Percentiles rank a stretch among this genome's conserved stretches.
Conservation (phyloP, 1,140 invertebrate species). For the Diorhabda sublineata region DNA sequence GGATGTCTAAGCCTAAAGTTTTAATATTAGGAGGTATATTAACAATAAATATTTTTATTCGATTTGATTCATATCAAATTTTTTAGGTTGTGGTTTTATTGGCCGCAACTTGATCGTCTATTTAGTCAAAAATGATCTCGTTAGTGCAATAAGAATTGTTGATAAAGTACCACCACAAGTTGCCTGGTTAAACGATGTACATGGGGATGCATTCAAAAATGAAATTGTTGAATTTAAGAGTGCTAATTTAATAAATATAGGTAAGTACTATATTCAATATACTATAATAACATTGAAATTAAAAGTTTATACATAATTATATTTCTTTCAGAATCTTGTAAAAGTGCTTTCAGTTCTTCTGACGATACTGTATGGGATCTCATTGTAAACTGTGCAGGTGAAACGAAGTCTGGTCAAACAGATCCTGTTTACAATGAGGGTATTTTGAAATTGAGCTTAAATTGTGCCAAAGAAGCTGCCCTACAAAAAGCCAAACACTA, state of each 20-base stretch:
- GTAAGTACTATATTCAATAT: slow-evolving; percentile 50
- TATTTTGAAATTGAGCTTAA: slow-evolving; percentile 75
- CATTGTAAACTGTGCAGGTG: slow-evolving; percentile 85
- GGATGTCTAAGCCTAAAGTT: slow-evolving; percentile 36
- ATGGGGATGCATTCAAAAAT: slow-evolving; percentile 66
- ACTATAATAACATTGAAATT: not conserved
- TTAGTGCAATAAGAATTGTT: slow-evolving; percentile 71
- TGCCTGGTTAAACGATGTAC: slow-evolving; percentile 77
- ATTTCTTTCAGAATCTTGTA: slow-evolving; percentile 62
- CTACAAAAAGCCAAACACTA: slow-evolving; percentile 62
- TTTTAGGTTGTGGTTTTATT: slow-evolving; percentile 86
- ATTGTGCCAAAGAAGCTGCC: slow-evolving; percentile 75
- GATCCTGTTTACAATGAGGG: slow-evolving; percentile 88
- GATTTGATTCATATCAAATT: not conserved
- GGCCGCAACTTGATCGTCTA: slow-evolving; percentile 82
- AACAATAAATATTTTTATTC: slow-evolving; percentile 15
- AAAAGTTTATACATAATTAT: not conserved
- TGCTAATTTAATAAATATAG: slow-evolving; percentile 83
- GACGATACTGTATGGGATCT: slow-evolving; percentile 63
- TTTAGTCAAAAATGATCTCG: slow-evolving; percentile 73
- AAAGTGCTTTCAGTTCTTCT: slow-evolving; percentile 64
- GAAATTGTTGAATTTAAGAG: slow-evolving; percentile 83
- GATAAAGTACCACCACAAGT: slow-evolving; percentile 91
- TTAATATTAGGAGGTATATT: slow-evolving; percentile 38
- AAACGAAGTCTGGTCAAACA: slow-evolving; percentile 82